Base-by-base conservation (phyloP, 2,797 vertebrate genomes). In the Rhinatrema bivittatum region DNA sequence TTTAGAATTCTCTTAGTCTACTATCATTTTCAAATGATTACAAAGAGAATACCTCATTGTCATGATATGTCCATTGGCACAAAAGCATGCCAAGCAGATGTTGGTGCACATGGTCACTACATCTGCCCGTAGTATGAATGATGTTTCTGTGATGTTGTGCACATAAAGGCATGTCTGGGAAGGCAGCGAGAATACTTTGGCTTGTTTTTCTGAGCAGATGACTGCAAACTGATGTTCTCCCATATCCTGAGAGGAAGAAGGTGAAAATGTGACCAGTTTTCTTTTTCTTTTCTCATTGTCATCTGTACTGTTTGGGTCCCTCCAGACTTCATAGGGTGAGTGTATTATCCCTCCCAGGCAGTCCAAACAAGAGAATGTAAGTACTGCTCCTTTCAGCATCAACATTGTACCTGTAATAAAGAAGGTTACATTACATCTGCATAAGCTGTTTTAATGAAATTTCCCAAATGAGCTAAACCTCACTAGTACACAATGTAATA, bases 121-220 rank as follows among this genome's bases (percentile, higher is more conserved):
- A 19, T 97, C 86, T 11, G 94, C 94, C 46, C 84, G 79, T 62
- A 98, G 82, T 16, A 98, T 88, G 55, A 99, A 98, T 36, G 96
- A 98, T 1, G 96, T 92, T 72, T 99, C 95, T 0, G 96, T 98
- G 83, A 99, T 95, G 86, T 94, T 98, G 80, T 97, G 93, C 48
- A 91, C 87, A 29, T 91, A 95, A 55, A 97, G 88, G 80, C 92
- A 95, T 22, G 86, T 89, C 86, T 97, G 93, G 11, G 92, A 90
- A 53, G 95, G 94, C 90, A 99, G 91, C 65, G 92, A 67, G 76
- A 96, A 90, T 21, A 99, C 91, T 85, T 97, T 98, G 79, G 96
- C 96, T 88, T 99, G 96, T 70, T 87, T 91, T 76, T 98, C 96
- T 4, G 94, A 96, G 78, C 94, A 98, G 70, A 93, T 82, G 59